Base-by-base conservation (phyloP, 2,888 invertebrate genomes). In the Tetranychus piercei region DNA sequence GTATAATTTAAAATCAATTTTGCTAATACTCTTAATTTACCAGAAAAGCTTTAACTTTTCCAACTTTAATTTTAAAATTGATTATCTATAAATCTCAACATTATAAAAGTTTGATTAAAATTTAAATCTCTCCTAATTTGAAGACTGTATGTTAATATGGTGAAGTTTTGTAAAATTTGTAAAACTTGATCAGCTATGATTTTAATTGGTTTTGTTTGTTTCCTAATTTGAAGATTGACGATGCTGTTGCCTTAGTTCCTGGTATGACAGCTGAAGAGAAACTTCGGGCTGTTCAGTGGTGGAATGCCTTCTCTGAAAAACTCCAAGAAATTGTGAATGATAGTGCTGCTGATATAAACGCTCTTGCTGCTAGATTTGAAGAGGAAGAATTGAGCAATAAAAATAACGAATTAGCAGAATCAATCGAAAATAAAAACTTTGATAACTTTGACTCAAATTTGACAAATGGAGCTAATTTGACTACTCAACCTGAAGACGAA, bases 281-380 rank as follows among this genome's bases (percentile, higher is more conserved):
- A 67, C 75, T 81, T 6, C 77, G 79, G 78, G 80, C 81, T 69
- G 80, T 81, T 7, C 80, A 80, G 44, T 80, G 79, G 74, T 81
- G 81, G 81, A 81, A 81, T 77, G 76, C 79, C 44, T 78, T 80
- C 9, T 81, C 80, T 4, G 80, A 80, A 73, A 79, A 78, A 73
- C 77, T 81, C 9, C 81, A 81, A 77, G 80, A 80, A 72, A 67
- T 67, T 74, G 80, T 81, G 20, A 80, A 81, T 73, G 78, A 78
- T 73, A 80, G 80, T 74, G 81, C 80, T 44, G 80, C 80, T 20
- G 80, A 80, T 75, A 79, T 81, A 11, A 80, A 67, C n/a, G 67
- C 67, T 11, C 67, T 67, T 67, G n/a, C 20, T 22, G 8, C 8
- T 22, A 9, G n/a, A 67, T 23, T 20, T 67, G 67, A n/a, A n/a